A percentile compares a stretch with the other conserved stretches of the same genome.
Evolutionary conservation across 2,113 vertebrate genomes (phyloP).

Genomic region (Nicator chloris): DNA sequence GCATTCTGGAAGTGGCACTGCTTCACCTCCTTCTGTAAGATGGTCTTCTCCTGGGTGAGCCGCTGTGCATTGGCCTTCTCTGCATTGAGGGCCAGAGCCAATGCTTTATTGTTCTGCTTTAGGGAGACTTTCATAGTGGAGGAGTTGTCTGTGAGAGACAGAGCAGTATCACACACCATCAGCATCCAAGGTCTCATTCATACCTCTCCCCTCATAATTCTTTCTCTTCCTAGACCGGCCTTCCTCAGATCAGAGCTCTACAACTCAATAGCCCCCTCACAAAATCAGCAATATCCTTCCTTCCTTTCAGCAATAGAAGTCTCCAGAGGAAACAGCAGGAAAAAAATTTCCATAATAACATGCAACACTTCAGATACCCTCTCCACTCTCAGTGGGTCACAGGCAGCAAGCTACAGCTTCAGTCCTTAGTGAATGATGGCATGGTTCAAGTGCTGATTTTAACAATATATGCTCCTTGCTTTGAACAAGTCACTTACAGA

Average conservation of each 20-base stretch:
- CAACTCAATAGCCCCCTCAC: background rate
- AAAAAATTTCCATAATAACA: background rate
- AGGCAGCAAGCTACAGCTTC: background rate
- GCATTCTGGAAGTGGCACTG: conserved; percentile 76
- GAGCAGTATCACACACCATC: background rate
- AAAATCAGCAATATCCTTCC: background rate
- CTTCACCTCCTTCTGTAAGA: conserved; percentile 77
- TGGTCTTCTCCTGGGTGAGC: conserved; percentile 67
- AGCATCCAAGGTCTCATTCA: background rate
- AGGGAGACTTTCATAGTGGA: conserved; percentile 82
- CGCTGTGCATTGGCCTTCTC: conserved; percentile 71
- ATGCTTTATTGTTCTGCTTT: conserved; percentile 85
- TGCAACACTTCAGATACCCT: background rate
- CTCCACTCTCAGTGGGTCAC: background rate
- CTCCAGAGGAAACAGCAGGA: background rate
- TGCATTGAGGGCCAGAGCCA: conserved; percentile 77
- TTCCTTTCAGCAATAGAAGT: background rate
- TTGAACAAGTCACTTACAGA: background rate
- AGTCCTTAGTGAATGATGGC: background rate
- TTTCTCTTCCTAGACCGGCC: background rate
- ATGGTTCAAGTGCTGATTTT: background rate
- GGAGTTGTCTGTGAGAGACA: conserved; percentile 75
- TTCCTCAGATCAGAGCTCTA: background rate
- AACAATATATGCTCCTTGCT: background rate
- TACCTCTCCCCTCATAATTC: background rate